Evolutionary conservation across 92 coral and sea anemone genomes (phyloP).

Genomic region (Blastomussa wellsi): DNA sequence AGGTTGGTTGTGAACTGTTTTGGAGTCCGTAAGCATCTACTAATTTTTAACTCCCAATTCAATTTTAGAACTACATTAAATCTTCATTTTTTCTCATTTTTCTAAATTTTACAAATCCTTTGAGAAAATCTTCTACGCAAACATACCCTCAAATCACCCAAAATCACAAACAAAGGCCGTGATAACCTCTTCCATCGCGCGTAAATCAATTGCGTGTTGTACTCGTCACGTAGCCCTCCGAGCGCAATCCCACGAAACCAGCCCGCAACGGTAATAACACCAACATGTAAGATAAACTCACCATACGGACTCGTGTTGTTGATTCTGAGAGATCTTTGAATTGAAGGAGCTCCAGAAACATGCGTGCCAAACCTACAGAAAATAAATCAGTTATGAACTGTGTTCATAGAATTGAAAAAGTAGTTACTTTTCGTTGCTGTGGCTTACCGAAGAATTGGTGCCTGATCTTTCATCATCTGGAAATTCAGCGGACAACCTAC

Average conservation of each 20-base stretch:
- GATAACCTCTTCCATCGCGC: neutral
- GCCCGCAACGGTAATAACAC: neutral
- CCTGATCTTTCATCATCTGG: constrained; percentile 96
- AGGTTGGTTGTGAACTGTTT: no score
- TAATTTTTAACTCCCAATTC: no score
- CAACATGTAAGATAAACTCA: constrained; percentile 9
- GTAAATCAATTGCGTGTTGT: neutral
- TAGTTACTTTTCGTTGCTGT: neutral
- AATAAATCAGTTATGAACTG: neutral
- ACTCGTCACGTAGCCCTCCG: neutral
- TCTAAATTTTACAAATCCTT: no score
- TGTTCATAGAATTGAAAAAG: neutral
- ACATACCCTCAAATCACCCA: no score
- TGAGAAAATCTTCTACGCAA: no score
- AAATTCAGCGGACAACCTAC: constrained; percentile 96
- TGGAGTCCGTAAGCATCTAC: no score
- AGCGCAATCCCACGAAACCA: neutral
- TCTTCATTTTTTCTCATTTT: no score
- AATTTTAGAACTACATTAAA: no score
- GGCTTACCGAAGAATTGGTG: constrained; percentile 86
- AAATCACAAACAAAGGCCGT: no score
- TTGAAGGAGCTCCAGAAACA: constrained; percentile 89
- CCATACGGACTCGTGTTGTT: constrained; percentile 96
- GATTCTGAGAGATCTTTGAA: constrained; percentile 84
- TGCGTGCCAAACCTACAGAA: constrained; percentile 91